Base-by-base conservation (phyloP, 1,140 invertebrate species). In the Grapholita molesta region DNA sequence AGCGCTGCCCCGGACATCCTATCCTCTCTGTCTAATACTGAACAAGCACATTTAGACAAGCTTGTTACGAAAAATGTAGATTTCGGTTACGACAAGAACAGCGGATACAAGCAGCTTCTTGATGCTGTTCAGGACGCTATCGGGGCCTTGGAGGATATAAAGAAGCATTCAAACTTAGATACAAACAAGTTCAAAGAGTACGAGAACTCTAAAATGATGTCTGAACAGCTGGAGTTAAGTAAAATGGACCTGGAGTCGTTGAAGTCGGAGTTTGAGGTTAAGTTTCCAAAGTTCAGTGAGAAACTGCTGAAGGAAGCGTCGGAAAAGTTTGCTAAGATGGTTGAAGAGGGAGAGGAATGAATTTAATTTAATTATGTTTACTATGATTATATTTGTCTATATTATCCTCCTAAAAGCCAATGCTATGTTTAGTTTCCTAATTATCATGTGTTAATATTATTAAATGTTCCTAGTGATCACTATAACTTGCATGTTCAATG, bases 71-170 rank as follows among this genome's bases (percentile, higher is more conserved):
- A 83, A 67, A 91, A 92, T 61, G 77, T 92, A 0, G 86, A 91
- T 33, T 85, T 91, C 69, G 91, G 89, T 2, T 90, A 85, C 61
- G 74, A 84, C 11, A 76, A 83, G 24, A 71, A 83, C 5, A 82
- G 72, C 0, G 85, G 89, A 0, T 85, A 89, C 65, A 79, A 85
- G 53, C 81, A 89, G 64, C 57, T 91, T 0, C 65, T 89, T 4
- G 84, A 90, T 28, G 86, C 86, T 0, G 83, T 92, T 0, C 85
- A 80, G 23, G 88, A 91, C 24, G 86, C 89, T 7, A 83, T 90
- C 3, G 79, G 84, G 0, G 84, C 85, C 0, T 75, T 90, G 7
- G 81, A 84, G 23, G 66, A 84, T 21, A 88, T 91, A 8, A 91
- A 90, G 68, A 84, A 82, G 38, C 80, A 88, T 68, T 91, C 81